Conservation (phyloP, 2,797 vertebrate species). For the Chaetophractus vellerosus region DNA sequence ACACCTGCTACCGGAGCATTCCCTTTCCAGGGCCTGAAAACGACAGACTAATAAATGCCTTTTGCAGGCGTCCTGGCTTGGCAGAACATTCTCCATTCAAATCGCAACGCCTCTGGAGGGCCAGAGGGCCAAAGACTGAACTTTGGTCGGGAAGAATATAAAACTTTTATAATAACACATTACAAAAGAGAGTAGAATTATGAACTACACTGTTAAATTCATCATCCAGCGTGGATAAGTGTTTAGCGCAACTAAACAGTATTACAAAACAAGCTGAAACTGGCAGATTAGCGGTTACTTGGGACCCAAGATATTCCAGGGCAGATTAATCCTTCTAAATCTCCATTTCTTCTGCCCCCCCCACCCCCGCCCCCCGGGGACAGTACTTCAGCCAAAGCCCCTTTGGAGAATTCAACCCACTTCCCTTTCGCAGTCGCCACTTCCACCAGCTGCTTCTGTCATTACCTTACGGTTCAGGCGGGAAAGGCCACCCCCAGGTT, state of each 20-base stretch:
- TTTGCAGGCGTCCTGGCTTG: constrained; percentile 68
- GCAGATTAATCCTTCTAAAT: constrained; percentile 73
- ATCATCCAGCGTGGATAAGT: constrained; percentile 80
- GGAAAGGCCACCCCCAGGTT: constrained; percentile 87
- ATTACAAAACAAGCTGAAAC: constrained; percentile 62
- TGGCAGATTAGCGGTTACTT: constrained; percentile 65
- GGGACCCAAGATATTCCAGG: constrained; percentile 75
- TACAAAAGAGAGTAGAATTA: constrained; percentile 83
- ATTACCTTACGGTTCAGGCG: constrained; percentile 86
- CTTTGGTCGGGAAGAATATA: constrained; percentile 86
- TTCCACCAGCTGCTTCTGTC: constrained; percentile 90
- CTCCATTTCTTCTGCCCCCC: constrained; percentile 75
- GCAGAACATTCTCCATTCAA: constrained; percentile 51
- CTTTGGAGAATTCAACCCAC: constrained; percentile 85
- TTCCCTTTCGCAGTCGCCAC: constrained; percentile 81
- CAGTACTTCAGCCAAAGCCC: constrained; percentile 67
- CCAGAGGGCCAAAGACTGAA: constrained; percentile 78
- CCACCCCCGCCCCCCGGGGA: no score
- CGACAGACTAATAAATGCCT: constrained; percentile 45
- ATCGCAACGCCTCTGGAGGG: constrained; percentile 79
- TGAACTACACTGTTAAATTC: constrained; percentile 85
- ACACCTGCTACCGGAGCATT: constrained; percentile 73
- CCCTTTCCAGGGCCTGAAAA: constrained; percentile 37
- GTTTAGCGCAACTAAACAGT: constrained; percentile 10
- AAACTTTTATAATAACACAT: constrained; percentile 85